phyloP scores from a whole-genome alignment of 2,888 invertebrate species.

The Deroplatys truncata region DNA sequence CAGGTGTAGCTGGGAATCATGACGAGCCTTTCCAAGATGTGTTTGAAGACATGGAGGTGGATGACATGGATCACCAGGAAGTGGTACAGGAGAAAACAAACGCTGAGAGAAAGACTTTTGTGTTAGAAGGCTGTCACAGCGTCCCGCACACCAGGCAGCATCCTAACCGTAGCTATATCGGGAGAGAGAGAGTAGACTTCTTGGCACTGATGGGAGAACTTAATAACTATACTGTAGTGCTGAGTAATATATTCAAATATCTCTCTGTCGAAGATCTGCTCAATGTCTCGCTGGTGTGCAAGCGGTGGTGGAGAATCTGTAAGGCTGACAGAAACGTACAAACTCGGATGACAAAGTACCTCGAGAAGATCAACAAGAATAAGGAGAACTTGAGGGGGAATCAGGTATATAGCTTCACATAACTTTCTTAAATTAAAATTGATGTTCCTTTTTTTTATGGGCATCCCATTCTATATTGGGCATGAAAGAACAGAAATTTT shows the following conservation, averaged over 20 bases:
- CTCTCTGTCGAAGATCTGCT: slow-evolving; percentile 32
- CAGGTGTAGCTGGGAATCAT: background rate
- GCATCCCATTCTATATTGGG: too few relatives aligned
- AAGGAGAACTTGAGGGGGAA: background rate
- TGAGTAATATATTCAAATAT: slow-evolving; percentile 21
- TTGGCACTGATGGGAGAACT: slow-evolving; percentile 9
- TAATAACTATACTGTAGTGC: background rate
- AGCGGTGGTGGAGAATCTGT: slow-evolving; percentile 27
- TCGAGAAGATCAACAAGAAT: background rate
- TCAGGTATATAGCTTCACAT: background rate
- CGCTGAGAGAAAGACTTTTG: background rate
- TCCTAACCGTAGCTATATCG: background rate
- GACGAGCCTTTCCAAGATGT: background rate
- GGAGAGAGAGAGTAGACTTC: slow-evolving; percentile 16
- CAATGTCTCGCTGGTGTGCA: slow-evolving; percentile 33
- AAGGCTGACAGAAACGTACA: background rate
- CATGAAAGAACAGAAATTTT: too few relatives aligned
- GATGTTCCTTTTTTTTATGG: too few relatives aligned
- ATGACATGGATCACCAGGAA: background rate
- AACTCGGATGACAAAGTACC: background rate
- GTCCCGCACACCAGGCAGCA: background rate
- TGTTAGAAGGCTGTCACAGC: background rate
- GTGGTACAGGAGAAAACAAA: background rate
- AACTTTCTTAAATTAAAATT: too few relatives aligned
- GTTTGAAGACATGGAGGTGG: background rate